Conservation (phyloP, 64 coral and sea anemone species). For the Dendrophyllia cribrosa region DNA sequence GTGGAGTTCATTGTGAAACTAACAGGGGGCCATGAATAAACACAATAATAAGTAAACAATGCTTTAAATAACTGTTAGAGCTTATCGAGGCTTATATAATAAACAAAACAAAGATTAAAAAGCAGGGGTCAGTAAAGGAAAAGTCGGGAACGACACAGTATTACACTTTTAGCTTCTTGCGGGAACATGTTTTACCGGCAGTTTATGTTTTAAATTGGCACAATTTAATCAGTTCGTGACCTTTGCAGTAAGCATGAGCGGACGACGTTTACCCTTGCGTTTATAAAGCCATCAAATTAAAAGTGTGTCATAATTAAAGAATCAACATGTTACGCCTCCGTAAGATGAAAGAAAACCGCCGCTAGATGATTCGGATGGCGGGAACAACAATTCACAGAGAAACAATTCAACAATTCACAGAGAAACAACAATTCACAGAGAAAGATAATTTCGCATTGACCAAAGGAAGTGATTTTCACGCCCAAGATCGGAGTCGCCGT, state of each 20-base stretch:
- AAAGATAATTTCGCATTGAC: too few species aligned
- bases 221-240: background rate
- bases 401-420: too few species aligned
- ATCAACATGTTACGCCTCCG: background rate
- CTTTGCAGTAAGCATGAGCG: background rate
- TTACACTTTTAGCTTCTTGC: too few species aligned
- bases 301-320: background rate
- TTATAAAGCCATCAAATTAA: background rate
- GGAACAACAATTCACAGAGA: background rate
- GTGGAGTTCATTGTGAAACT: background rate
- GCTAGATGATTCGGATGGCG: background rate
- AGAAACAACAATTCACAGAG: background rate
- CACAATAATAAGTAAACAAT: background rate
- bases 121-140: too few species aligned
- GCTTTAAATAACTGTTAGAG: background rate
- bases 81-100: too few species aligned
- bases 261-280: background rate
- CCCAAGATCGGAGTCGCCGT: too few species aligned
- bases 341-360: background rate
- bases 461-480: too few species aligned
- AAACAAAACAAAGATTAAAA: too few species aligned
- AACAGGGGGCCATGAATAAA: background rate
- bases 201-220: too few species aligned
- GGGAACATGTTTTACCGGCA: too few species aligned
- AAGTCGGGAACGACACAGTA: too few species aligned